phyloP scores from a whole-genome alignment of 2,113 vertebrate species.

The Uria lomvia region DNA sequence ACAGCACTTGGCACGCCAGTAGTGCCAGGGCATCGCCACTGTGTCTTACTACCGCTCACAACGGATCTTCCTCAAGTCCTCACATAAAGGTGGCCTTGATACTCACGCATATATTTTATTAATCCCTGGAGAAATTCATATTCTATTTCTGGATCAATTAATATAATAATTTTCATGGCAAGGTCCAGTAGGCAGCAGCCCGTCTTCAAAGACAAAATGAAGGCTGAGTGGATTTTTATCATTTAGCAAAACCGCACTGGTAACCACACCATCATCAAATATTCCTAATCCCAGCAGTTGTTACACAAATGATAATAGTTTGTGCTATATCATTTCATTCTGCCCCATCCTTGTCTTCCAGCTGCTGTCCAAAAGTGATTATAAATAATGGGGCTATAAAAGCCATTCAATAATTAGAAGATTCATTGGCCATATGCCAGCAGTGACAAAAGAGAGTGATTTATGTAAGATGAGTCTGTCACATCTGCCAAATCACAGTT shows the following conservation, averaged over 20 bases:
- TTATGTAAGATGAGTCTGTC: slow-evolving; percentile 60
- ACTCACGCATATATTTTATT: background rate
- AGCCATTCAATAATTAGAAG: slow-evolving; percentile 72
- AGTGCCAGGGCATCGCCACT: background rate
- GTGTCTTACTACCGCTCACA: background rate
- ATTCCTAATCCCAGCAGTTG: slow-evolving; percentile 55
- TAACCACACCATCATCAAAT: slow-evolving; percentile 14
- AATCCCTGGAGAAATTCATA: background rate
- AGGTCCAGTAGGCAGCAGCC: background rate
- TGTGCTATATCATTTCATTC: slow-evolving; percentile 30
- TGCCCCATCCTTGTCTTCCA: slow-evolving; percentile 53
- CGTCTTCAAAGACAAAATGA: background rate
- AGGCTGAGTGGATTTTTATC: background rate
- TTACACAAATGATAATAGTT: slow-evolving; percentile 45
- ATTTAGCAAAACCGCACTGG: background rate
- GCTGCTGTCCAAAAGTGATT: slow-evolving; percentile 72
- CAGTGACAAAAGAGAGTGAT: slow-evolving; percentile 69
- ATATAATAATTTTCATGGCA: background rate
- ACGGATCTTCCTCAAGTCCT: background rate
- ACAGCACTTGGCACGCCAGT: background rate
- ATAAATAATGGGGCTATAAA: slow-evolving; percentile 76
- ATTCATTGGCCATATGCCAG: slow-evolving; percentile 75
- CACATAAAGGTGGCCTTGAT: background rate
- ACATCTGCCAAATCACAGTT: slow-evolving; percentile 67
- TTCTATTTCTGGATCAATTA: background rate